Evolutionary conservation across 2,797 vertebrate species (phyloP), one percentile per base, ranked within the genome.

Genomic region (Fistularia tabacaria): DNA sequence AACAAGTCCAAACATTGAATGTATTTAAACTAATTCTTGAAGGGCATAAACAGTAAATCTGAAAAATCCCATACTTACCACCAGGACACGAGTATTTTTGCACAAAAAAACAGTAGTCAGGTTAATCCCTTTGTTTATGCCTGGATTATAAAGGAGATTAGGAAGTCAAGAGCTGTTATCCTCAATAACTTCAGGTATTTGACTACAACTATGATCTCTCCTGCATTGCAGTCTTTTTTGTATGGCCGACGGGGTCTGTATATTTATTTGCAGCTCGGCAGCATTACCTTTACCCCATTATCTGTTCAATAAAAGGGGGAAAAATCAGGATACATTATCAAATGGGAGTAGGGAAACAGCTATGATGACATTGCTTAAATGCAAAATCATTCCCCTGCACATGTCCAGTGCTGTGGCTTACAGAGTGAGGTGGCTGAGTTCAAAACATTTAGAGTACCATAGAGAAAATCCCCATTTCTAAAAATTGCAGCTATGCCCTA

Each of bases 401-500:
- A 67, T 74, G 46, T 46, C 41, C 57, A 25, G 54, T 40, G 2
- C 62, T 59, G 52, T 69, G 69, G 60, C 70, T 71, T 62, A 48
- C 15, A 47, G 50, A 51, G 46, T 14, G 71, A 79, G 75, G 82
- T 85, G 70, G 71, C 50, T 0, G 69, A 67, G 85, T 84, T 87
- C 76, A 85, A 73, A 79, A 55, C 65, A 73, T 76, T 84, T 72
- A 78, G 57, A 15, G 49, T 59, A 10, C n/a, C 14, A 3, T 14
- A 46, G 2, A 40, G 57, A 68, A 77, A 81, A 80, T 68, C 72
- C 64, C 57, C 44, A 5, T 66, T 72, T 81, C 74, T 64, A 74
- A 83, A 84, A 69, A 66, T 63, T 40, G n/a, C 67, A 57, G 69
- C 66, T 64, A 71, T 72, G 60, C 12, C 57, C 62, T 53, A 15